Evolutionary conservation across 2,888 invertebrate genomes (phyloP).

Genomic region (Phragmatobia fuliginosa): DNA sequence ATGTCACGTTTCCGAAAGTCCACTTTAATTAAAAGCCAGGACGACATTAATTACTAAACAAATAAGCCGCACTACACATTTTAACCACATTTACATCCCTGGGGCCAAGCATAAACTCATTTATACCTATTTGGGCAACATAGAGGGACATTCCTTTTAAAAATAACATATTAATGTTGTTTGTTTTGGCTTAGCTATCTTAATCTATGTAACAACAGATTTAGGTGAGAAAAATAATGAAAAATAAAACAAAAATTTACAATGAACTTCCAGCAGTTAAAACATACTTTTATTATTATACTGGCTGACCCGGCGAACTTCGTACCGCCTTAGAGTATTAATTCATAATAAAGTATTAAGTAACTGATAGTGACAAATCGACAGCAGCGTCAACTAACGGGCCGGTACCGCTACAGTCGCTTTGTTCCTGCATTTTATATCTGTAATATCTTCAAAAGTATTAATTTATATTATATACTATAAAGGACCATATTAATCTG

Average conservation of each 20-base stretch:
- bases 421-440: no score
- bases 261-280: not conserved
- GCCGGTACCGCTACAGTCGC: no score
- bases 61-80: constrained; percentile 16
- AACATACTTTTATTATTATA: not conserved
- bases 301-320: no score
- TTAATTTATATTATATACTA: no score
- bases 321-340: no score
- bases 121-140: constrained; percentile 13
- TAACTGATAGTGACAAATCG: no score
- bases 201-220: no score
- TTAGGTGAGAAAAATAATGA: not conserved
- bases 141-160: constrained; percentile 6
- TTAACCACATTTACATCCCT: constrained; percentile 11
- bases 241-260: not conserved
- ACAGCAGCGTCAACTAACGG: no score
- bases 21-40: constrained; percentile 43
- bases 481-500: no score
- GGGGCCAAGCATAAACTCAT: constrained; percentile 15
- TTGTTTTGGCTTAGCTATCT: no score
- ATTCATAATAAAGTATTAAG: no score
- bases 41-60: constrained; percentile 20
- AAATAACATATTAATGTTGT: not conserved
- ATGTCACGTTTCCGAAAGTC: constrained; percentile 9
- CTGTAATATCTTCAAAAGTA: no score